phyloP scores from a whole-genome alignment of 2,797 vertebrate species.

The Platalea minor region DNA sequence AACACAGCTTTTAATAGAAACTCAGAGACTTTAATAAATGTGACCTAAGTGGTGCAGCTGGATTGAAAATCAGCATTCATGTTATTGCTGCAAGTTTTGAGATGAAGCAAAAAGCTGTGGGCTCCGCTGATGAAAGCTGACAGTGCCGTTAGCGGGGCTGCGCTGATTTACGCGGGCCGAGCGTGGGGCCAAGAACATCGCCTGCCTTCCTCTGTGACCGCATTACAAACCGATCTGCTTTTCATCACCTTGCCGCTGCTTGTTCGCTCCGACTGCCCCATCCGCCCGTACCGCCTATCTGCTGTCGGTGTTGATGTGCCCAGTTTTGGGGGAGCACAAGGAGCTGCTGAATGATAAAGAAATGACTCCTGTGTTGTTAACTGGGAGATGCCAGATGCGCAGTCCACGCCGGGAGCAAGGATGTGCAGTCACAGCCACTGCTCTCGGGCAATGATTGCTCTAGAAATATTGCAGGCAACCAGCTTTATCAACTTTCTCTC shows the following conservation, averaged over 20 bases:
- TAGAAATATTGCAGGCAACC: neutral
- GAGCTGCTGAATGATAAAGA: neutral
- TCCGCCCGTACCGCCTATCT: rapidly evolving
- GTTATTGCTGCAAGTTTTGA: neutral
- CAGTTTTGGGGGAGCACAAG: neutral
- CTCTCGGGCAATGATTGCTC: neutral
- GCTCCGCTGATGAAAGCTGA: neutral
- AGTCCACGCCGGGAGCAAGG: neutral
- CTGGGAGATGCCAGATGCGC: neutral
- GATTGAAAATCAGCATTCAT: neutral
- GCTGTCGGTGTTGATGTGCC: neutral
- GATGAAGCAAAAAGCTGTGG: rapidly evolving
- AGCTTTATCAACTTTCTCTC: neutral
- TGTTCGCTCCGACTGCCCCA: neutral
- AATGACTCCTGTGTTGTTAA: neutral
- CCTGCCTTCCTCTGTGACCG: neutral
- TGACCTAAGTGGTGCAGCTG: constrained; percentile 20
- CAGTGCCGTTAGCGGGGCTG: neutral
- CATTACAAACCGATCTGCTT: neutral
- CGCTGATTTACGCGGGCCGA: rapidly evolving
- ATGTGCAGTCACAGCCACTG: neutral
- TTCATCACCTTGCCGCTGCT: neutral
- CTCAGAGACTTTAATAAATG: constrained; percentile 3
- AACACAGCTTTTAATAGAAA: constrained; percentile 44
- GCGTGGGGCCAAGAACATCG: rapidly evolving